Conservation (phyloP, 1,140 invertebrate species). For the Lepeophtheirus salmonis region DNA sequence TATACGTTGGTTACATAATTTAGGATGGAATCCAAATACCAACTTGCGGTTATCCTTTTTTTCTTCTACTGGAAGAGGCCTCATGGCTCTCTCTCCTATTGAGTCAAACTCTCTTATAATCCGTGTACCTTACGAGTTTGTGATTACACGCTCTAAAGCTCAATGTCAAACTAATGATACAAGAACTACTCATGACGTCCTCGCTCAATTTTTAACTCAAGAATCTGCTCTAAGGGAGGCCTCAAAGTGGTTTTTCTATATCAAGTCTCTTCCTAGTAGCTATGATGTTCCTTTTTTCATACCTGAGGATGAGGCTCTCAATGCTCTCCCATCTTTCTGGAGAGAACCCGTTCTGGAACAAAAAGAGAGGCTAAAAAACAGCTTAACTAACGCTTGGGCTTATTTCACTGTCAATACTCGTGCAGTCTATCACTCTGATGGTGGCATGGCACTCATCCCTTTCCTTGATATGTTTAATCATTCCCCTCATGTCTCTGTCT, state of each 20-base stretch:
- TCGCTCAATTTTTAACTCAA: neutral
- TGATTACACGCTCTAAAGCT: neutral
- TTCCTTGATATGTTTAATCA: constrained; percentile 63
- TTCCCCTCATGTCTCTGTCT: constrained; percentile 32
- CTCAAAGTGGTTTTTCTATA: neutral
- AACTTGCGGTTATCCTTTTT: neutral
- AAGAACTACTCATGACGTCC: neutral
- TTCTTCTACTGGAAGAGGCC: neutral
- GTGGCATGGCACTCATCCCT: constrained; percentile 47
- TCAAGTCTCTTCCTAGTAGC: neutral
- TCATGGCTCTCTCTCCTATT: neutral
- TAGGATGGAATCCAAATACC: neutral
- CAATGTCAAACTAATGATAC: neutral
- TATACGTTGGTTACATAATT: neutral
- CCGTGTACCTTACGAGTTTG: neutral
- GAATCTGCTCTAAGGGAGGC: neutral
- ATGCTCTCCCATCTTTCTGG: neutral
- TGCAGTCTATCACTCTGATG: constrained; percentile 35
- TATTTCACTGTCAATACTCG: constrained; percentile 58
- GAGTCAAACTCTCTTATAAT: neutral
- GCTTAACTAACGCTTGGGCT: constrained; percentile 24
- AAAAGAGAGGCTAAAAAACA: neutral
- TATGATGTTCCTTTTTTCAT: constrained; percentile 9
- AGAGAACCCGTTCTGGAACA: neutral
- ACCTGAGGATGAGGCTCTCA: neutral